phyloP scores from a whole-genome alignment of 1,140 invertebrate genomes.

The Calephelis nemesis region DNA sequence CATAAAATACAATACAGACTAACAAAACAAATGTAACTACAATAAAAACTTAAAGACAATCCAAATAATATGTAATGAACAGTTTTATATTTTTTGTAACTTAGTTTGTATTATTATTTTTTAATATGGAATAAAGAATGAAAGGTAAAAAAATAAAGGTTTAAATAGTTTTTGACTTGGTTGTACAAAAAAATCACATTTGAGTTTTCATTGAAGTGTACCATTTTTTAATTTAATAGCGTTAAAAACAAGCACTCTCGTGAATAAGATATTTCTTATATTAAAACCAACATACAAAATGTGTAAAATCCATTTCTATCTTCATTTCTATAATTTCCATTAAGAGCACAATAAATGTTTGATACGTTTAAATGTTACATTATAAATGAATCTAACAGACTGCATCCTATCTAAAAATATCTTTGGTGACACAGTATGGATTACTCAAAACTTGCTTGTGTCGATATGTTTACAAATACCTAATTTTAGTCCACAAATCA shows the following conservation, averaged over 20 bases:
- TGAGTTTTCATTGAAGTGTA: background rate
- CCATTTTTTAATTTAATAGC: background rate
- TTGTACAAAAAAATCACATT: too few relatives aligned
- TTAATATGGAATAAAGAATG: too few relatives aligned
- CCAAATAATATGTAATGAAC: too few relatives aligned
- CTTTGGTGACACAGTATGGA: conserved; percentile 61
- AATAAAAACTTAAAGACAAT: conserved; percentile 1
- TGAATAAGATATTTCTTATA: background rate
- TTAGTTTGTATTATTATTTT: too few relatives aligned
- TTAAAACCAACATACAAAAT: conserved; percentile 49
- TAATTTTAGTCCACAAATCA: conserved; percentile 35
- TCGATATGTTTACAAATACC: conserved; percentile 41
- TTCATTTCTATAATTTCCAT: conserved; percentile 33
- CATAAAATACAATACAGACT: conserved; percentile 16
- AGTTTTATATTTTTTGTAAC: too few relatives aligned
- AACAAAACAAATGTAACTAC: conserved; percentile 23
- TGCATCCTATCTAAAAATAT: conserved; percentile 55
- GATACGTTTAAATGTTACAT: conserved; percentile 49
- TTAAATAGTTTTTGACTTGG: too few relatives aligned
- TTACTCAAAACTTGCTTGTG: conserved; percentile 68
- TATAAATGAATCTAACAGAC: conserved; percentile 52
- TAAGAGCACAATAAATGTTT: conserved; percentile 53
- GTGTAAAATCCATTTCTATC: conserved; percentile 47
- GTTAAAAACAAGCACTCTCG: background rate
- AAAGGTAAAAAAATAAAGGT: too few relatives aligned